Conservation (phyloP, 1,140 invertebrate genomes). For the Euura saliciscinereae region DNA sequence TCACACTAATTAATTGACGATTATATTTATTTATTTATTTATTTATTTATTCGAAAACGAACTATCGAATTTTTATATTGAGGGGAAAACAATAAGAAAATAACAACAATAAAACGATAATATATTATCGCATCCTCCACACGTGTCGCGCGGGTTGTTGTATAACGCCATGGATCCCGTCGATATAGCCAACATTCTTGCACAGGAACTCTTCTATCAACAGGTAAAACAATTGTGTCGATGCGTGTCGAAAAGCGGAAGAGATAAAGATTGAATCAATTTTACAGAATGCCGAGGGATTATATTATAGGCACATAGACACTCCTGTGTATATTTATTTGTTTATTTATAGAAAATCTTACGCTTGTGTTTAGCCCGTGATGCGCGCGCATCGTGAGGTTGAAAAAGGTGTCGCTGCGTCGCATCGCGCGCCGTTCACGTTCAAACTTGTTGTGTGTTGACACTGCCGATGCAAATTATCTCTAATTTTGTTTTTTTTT, state of each 20-base stretch:
- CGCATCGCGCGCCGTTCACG: too few species aligned
- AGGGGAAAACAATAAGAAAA: neutral
- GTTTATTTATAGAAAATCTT: too few species aligned
- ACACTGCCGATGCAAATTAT: constrained; percentile 24
- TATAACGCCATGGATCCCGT: constrained; percentile 68
- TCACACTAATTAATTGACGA: too few species aligned
- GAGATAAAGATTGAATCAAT: too few species aligned
- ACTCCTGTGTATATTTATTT: too few species aligned
- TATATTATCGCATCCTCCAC: constrained; percentile 15
- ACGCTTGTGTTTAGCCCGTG: too few species aligned
- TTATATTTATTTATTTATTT: neutral
- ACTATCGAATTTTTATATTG: neutral
- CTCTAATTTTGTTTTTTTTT: constrained; percentile 21
- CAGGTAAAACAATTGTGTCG: constrained; percentile 61
- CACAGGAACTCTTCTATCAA: constrained; percentile 80
- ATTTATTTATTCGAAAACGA: neutral
- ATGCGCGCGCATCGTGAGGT: too few species aligned
- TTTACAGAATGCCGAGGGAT: too few species aligned
- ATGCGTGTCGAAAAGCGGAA: too few species aligned
- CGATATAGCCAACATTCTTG: constrained; percentile 80
- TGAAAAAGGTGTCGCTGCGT: too few species aligned
- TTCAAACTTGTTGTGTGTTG: neutral
- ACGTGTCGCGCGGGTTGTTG: too few species aligned
- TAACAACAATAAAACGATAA: neutral
- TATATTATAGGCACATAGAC: too few species aligned